Evolutionary conservation across 2,797 vertebrate species (phyloP), one percentile per base, ranked within the genome.

Genomic region (Spheniscus humboldti): DNA sequence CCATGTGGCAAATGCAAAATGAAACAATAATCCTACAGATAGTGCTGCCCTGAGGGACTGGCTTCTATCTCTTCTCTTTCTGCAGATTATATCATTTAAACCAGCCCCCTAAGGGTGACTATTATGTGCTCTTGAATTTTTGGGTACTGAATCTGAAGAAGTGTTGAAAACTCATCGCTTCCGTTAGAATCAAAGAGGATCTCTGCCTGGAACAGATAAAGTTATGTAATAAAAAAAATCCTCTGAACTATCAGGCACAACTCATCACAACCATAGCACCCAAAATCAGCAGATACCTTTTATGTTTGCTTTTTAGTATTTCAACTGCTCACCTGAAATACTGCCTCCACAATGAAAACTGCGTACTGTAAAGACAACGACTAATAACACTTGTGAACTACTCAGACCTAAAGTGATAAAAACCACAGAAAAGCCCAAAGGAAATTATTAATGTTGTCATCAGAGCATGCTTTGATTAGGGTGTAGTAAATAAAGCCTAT

Each of bases 51-150:
- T 10, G 11, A 88, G 45, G 77, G 48, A 74, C 1, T 93, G 63
- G 25, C 63, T 88, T 92, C 73, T 56, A 25, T 37, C 67, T 77
- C 57, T 50, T 71, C 59, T 68, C 41, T 73, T 88, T 43, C 57
- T 78, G 37, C 57, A 83, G 57, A 71, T 82, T 94, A 27, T 30
- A 89, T 94, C 68, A 88, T 80, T 80, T 78, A 94, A 94, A 95
- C 33, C n/a, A 94, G 41, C 10, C 30, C 78, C 75, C 53, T 68
- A 81, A 76, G 68, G 78, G 56, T 92, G 56, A 74, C 57, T 86
- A 13, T 60, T 80, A 74, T 6, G 7, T 62, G 37, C 12, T 60
- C 52, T 64, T 85, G 66, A 82, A 85, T 78, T 91, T 93, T 68
- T 75, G 57, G 81, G 30, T 71, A 82, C 47, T 56, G 86, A 93